Percentiles rank a stretch among this genome's conserved stretches.
These are phyloP conservation scores for chimpanzee (Pan troglodytes) DNA, from an alignment of 2,113 vertebrate species.

Conservation along the genomic window NHGRI_mPanTro3-v2.1_pri NC_072409.2:29259001-29259500, in stretches of 20 bases:
- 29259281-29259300: not conserved
- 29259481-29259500: not conserved
- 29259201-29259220: not conserved
- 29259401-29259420: not conserved
- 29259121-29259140: not conserved
- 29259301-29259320: not conserved
- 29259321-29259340: not conserved
- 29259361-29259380: not conserved
- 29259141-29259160: not conserved
- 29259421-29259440: not conserved
- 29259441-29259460: not conserved
- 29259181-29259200: not conserved
- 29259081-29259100: not conserved
- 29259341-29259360: not conserved
- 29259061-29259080: constrained; percentile 22
- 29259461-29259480: not conserved
- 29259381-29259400: not conserved
- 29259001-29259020: not conserved
- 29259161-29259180: not conserved
- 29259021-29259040: not conserved
- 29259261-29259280: not conserved
- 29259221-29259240: not conserved
- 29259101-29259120: not conserved
- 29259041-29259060: not conserved
- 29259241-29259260: not conserved